Percentiles rank a stretch among this genome's conserved stretches.
Conservation (phyloP, 2,797 vertebrate genomes). For the Mycteria americana region DNA sequence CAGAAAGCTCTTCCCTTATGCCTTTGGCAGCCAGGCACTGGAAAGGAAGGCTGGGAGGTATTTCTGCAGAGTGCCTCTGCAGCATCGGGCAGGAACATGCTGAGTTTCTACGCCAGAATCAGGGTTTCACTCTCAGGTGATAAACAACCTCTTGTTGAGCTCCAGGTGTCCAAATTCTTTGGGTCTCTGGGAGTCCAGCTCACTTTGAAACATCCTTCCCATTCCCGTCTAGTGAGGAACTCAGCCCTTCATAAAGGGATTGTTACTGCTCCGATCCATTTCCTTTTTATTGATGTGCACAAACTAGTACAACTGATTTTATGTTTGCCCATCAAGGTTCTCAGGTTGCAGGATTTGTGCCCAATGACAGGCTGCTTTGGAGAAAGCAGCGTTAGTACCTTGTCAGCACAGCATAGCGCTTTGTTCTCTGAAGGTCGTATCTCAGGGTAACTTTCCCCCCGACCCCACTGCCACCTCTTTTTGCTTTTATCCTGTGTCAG, state of each 20-base stretch:
- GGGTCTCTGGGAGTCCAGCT: not conserved
- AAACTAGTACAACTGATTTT: not conserved
- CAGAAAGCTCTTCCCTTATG: not conserved
- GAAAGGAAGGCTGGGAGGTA: not conserved
- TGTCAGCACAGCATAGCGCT: not conserved
- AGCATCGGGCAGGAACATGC: not conserved
- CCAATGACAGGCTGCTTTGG: not conserved
- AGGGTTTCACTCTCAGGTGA: not conserved
- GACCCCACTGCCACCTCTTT: not conserved
- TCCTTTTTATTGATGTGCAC: not conserved
- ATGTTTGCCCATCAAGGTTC: not conserved
- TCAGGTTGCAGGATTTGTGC: not conserved
- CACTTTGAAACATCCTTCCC: not conserved
- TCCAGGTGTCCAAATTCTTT: not conserved
- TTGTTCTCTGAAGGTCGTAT: not conserved
- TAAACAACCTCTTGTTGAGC: not conserved
- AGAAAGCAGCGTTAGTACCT: not conserved
- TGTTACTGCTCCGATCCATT: slow-evolving; percentile 6
- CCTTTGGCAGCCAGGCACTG: not conserved
- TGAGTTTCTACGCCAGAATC: not conserved
- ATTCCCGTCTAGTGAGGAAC: not conserved
- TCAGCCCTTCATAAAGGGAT: not conserved
- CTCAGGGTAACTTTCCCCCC: not conserved
- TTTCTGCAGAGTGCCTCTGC: not conserved
- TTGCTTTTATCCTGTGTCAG: not conserved